A percentile compares a stretch with the other conserved stretches of the same genome.
Conservation (phyloP, 2,113 vertebrate species). For the Malurus cyaneus region DNA sequence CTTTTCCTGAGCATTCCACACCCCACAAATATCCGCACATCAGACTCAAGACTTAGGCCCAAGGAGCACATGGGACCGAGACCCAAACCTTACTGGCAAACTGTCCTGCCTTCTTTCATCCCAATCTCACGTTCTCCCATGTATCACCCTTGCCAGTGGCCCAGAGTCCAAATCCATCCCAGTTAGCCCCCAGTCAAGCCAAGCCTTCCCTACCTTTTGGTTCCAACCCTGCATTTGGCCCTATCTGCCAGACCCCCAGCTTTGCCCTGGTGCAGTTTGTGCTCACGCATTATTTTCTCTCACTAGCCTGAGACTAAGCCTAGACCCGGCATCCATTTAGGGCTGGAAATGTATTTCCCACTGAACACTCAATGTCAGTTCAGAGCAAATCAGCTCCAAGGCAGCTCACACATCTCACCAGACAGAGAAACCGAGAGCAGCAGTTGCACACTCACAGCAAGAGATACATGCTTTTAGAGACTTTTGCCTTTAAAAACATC, state of each 20-base stretch:
- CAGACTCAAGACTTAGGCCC: not conserved
- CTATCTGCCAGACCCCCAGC: not conserved
- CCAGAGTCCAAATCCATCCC: not conserved
- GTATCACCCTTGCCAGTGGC: not conserved
- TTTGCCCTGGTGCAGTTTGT: not conserved
- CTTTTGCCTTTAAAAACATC: not conserved
- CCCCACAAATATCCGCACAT: not conserved
- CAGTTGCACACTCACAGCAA: not conserved
- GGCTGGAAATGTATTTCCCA: not conserved
- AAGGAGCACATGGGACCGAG: not conserved
- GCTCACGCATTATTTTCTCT: not conserved
- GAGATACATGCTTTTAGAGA: not conserved
- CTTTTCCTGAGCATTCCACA: not conserved
- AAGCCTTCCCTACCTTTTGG: not conserved
- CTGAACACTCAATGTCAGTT: not conserved
- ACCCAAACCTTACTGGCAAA: not conserved
- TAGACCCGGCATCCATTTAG: not conserved
- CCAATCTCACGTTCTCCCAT: not conserved
- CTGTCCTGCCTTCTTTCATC: not conserved
- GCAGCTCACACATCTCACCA: not conserved
- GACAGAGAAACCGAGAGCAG: not conserved
- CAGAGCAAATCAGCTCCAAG: not conserved
- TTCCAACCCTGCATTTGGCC: accelerated
- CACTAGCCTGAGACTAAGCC: not conserved
- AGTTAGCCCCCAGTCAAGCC: not conserved